Percentiles rank a stretch among this genome's conserved stretches.
phyloP scores from a whole-genome alignment of 2,113 vertebrate species.

The Holacanthus passer region DNA sequence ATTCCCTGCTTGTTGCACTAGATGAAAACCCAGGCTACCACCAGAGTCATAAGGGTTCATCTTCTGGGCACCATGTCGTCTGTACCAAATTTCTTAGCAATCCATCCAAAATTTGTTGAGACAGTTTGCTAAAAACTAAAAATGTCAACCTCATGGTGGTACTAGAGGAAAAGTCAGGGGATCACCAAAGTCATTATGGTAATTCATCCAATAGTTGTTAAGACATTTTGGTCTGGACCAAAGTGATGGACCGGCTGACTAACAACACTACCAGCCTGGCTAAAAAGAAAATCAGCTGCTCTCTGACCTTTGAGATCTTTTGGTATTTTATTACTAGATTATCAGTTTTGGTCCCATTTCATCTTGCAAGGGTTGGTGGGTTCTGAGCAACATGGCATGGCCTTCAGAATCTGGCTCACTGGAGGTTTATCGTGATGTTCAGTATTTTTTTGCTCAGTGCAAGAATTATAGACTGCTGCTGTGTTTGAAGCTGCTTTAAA shows the following conservation, averaged over 20 bases:
- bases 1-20: neutral
- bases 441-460: neutral
- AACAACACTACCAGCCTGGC: neutral
- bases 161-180: no score
- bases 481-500: neutral
- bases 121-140: no score
- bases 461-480: neutral
- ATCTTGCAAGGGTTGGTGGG: neutral
- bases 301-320: neutral
- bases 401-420: slow-evolving; percentile 1
- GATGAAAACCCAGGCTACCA: neutral
- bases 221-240: neutral
- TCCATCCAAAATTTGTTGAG: neutral
- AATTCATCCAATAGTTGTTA: neutral
- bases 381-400: slow-evolving; percentile 9
- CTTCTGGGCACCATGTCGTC: neutral
- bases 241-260: neutral
- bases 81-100: neutral
- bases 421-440: neutral
- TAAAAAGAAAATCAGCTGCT: neutral
- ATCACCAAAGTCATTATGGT: neutral
- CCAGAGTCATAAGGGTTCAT: neutral
- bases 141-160: no score
- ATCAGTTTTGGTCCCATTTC: neutral
- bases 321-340: neutral